Evolutionary conservation across 2,797 vertebrate species (phyloP).

Genomic region (Allobates femoralis): DNA sequence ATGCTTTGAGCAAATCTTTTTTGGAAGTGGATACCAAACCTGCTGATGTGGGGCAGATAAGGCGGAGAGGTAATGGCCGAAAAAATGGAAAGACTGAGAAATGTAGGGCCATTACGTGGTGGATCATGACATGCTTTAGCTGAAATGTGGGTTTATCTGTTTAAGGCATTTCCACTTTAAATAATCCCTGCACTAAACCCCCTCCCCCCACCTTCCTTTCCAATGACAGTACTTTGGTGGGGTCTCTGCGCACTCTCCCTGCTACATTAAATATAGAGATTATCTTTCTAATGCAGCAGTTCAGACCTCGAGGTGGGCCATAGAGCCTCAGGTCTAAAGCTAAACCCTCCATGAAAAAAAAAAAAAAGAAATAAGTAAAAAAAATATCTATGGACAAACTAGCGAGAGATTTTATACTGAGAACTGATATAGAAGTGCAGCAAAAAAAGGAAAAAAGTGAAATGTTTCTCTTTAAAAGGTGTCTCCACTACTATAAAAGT

Average conservation of each 20-base stretch:
- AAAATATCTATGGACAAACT: not conserved
- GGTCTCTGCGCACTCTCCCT: not conserved
- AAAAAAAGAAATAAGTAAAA: not conserved
- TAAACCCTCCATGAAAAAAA: not conserved
- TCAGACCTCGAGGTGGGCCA: not conserved
- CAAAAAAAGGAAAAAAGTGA: not conserved
- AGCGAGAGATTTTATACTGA: not conserved
- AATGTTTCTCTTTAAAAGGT: too few relatives aligned
- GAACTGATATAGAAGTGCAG: not conserved
- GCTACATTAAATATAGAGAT: slow-evolving; percentile 12
- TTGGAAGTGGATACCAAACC: not conserved
- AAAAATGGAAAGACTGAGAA: not conserved
- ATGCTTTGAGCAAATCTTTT: slow-evolving; percentile 1
- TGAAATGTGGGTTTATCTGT: slow-evolving; percentile 10
- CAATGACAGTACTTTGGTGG: not conserved
- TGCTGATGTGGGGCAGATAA: not conserved
- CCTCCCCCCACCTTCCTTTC: not conserved
- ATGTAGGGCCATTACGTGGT: not conserved
- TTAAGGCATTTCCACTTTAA: slow-evolving; percentile 19
- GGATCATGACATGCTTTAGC: slow-evolving; percentile 15
- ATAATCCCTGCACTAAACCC: slow-evolving; percentile 13
- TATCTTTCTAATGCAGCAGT: slow-evolving; percentile 9
- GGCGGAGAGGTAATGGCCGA: not conserved
- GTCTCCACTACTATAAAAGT: too few relatives aligned
- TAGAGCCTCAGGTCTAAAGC: not conserved